phyloP scores from a whole-genome alignment of 2,113 vertebrate genomes.

The Syngnathoides biaculeatus region DNA sequence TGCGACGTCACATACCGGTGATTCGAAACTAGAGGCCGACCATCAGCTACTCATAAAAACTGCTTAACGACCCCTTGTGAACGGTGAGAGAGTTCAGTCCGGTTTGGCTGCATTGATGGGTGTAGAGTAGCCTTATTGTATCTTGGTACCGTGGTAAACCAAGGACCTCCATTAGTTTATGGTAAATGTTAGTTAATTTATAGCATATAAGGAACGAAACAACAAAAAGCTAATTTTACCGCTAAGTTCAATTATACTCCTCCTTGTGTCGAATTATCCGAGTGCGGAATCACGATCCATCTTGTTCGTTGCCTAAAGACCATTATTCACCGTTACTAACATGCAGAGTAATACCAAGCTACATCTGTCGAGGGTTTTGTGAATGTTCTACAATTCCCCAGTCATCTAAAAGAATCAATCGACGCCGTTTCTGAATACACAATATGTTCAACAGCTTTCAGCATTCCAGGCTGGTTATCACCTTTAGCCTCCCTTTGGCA shows the following conservation, averaged over 20 bases:
- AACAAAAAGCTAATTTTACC: too few relatives aligned
- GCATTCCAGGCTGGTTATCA: conserved; percentile 36
- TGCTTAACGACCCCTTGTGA: too few relatives aligned
- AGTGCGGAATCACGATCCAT: not conserved
- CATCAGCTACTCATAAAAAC: too few relatives aligned
- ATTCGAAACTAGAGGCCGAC: too few relatives aligned
- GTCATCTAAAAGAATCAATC: not conserved
- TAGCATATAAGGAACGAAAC: too few relatives aligned
- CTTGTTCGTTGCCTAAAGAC: not conserved
- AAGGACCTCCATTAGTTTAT: too few relatives aligned
- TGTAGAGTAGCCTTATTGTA: too few relatives aligned
- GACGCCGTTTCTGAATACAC: not conserved
- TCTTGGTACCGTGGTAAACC: too few relatives aligned
- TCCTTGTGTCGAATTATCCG: not conserved
- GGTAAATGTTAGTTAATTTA: too few relatives aligned
- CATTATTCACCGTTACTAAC: not conserved
- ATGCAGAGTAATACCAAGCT: not conserved
- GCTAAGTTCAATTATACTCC: not conserved
- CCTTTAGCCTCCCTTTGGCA: conserved; percentile 53
- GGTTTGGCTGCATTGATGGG: too few relatives aligned
- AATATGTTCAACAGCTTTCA: conserved; percentile 19
- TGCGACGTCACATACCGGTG: too few relatives aligned
- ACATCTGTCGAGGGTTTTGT: not conserved
- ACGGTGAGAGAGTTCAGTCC: too few relatives aligned
- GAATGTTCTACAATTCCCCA: not conserved